phyloP scores from a whole-genome alignment of 2,113 vertebrate species.

The human region DNA sequence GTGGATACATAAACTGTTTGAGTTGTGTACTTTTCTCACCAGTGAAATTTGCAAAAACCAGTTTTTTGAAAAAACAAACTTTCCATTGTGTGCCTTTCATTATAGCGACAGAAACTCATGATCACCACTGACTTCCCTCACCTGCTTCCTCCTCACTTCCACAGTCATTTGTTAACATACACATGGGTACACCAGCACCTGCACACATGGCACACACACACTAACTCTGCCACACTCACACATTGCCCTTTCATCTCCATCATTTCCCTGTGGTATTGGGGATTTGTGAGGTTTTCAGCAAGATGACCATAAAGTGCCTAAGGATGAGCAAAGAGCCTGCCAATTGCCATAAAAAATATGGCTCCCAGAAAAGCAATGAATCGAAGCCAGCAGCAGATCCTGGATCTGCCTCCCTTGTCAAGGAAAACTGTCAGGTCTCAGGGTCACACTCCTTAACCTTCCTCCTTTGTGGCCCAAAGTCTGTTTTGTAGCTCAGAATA shows the following conservation, averaged over 20 bases:
- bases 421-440: not conserved
- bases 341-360: not conserved
- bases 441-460: not conserved
- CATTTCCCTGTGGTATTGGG: not conserved
- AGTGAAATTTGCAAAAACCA: not conserved
- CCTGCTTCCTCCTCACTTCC: not conserved
- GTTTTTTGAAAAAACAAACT: not conserved
- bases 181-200: accelerated
- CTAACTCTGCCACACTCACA: too few relatives aligned
- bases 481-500: not conserved
- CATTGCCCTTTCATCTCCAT: not conserved
- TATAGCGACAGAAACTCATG: not conserved
- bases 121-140: not conserved
- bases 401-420: not conserved
- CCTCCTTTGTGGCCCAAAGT: not conserved
- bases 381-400: not conserved
- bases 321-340: not conserved
- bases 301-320: not conserved
- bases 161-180: not conserved
- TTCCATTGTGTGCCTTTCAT: not conserved
- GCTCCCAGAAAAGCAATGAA: constrained; percentile 5
- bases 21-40: not conserved
- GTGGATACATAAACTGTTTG: not conserved
- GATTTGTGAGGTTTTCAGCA: not conserved
- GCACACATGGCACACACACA: too few relatives aligned